Evolutionary conservation across 2,888 invertebrate species (phyloP).

Genomic region (Cremastinae sp.): DNA sequence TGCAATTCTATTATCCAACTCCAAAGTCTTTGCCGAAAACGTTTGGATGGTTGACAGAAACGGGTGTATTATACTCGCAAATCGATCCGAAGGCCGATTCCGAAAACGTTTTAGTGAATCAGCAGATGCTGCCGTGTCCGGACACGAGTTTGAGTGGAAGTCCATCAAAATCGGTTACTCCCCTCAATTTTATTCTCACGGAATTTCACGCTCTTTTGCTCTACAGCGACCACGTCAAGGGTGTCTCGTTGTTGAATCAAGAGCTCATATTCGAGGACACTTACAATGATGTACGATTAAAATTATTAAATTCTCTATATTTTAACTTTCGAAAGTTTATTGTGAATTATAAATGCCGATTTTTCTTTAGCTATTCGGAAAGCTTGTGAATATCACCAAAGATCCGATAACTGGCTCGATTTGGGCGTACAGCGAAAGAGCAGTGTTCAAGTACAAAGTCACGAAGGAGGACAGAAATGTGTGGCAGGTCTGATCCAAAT

Average conservation of each 20-base stretch:
- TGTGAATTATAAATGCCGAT: background rate
- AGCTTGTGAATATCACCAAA: slow-evolving; percentile 89
- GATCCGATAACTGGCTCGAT: slow-evolving; percentile 90
- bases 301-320: background rate
- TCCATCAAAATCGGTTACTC: slow-evolving; percentile 78
- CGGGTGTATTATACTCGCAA: slow-evolving; percentile 90
- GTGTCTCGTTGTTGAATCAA: slow-evolving; percentile 91
- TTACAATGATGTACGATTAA: slow-evolving; percentile 84
- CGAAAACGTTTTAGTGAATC: slow-evolving; percentile 77
- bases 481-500: slow-evolving; percentile 83
- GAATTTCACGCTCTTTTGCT: slow-evolving; percentile 94
- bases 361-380: slow-evolving; percentile 85
- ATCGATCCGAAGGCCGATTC: slow-evolving; percentile 78
- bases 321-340: background rate
- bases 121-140: slow-evolving; percentile 75
- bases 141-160: slow-evolving; percentile 75
- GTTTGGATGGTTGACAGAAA: slow-evolving; percentile 94
- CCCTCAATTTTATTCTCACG: slow-evolving; percentile 91
- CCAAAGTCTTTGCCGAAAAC: slow-evolving; percentile 86
- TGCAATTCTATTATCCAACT: slow-evolving; percentile 89
- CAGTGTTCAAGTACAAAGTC: slow-evolving; percentile 93
- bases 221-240: slow-evolving; percentile 91
- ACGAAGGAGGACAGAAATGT: slow-evolving; percentile 92
- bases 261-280: slow-evolving; percentile 93
- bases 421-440: slow-evolving; percentile 93